phyloP scores from a whole-genome alignment of 2,797 vertebrate species.

The Smutsia temminckii region DNA sequence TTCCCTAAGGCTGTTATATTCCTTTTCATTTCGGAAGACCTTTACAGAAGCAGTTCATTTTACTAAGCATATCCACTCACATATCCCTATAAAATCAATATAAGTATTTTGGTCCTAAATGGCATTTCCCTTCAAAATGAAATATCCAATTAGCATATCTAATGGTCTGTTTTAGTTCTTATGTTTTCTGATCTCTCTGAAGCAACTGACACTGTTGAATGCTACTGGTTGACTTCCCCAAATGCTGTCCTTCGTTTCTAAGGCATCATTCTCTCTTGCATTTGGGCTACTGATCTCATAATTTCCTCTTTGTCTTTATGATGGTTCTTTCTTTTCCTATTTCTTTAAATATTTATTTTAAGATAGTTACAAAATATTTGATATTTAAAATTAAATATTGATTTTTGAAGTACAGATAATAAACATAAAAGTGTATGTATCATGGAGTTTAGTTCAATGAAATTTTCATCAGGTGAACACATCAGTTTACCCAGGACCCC shows the following conservation, averaged over 20 bases:
- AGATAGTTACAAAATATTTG: neutral
- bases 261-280: neutral
- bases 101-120: neutral
- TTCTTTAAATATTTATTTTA: neutral
- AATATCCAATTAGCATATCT: neutral
- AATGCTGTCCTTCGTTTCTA: neutral
- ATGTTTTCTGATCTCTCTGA: neutral
- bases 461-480: neutral
- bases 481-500: neutral
- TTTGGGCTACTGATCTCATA: neutral
- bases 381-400: no score
- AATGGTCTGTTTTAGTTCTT: neutral
- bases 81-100: neutral
- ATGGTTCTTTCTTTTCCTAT: neutral
- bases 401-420: neutral
- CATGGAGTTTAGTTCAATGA: neutral
- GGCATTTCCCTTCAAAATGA: neutral
- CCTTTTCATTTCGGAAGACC: slow-evolving; percentile 37
- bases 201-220: neutral
- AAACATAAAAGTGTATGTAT: neutral
- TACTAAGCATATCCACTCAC: neutral
- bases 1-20: slow-evolving; percentile 12
- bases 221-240: neutral
- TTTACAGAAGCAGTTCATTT: neutral
- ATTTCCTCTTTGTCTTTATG: neutral